Evolutionary conservation across 2,888 invertebrate species (phyloP), one percentile per base, ranked within the genome.

Genomic region (Melanostoma mellinum): DNA sequence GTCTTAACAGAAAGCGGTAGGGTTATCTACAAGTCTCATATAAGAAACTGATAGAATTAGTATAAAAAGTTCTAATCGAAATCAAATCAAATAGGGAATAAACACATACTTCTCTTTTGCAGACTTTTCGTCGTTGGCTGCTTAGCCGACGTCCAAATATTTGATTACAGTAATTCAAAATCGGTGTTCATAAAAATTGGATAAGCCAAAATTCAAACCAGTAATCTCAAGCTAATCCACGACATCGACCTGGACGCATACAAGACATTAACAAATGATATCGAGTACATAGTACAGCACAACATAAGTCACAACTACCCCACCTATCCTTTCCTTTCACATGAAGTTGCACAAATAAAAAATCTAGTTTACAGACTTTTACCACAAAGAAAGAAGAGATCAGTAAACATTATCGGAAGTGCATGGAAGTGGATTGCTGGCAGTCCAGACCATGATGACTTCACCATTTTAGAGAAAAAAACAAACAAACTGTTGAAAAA

Each of bases 131-230:
- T 20, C 20, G 20, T 20, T 20, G 20, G 20, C 33, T 35, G 53
- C n/a, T n/a, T 8, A 8, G 56, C 73, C 20, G 72, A 79, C 3
- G 36, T 67, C 40, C 53, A 72, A 50, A 72, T 79, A 8, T 32
- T 80, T 6, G 68, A 85, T 48, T 86, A 86, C 36, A 69, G 61
- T n/a, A 75, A 73, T 32, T 77, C 74, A 30, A 77, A 78, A 30
- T 38, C 78, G 3, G 46, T 76, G 6, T 55, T 53, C 5, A 55
- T 86, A 2, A 60, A 79, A 6, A 65, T 46, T 3, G 72, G 85
- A 32, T 69, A 30, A 20, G 81, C 74, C 4, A 86, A 32, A 53
- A 20, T 84, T 0, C 72, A 78, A 36, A 60, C 63, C 6, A 77
- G 78, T 0, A 63, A 60, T 20, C 68, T 79, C 48, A 79, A 81